phyloP scores from a whole-genome alignment of 2,113 vertebrate species.

The Thomomys bottae region DNA sequence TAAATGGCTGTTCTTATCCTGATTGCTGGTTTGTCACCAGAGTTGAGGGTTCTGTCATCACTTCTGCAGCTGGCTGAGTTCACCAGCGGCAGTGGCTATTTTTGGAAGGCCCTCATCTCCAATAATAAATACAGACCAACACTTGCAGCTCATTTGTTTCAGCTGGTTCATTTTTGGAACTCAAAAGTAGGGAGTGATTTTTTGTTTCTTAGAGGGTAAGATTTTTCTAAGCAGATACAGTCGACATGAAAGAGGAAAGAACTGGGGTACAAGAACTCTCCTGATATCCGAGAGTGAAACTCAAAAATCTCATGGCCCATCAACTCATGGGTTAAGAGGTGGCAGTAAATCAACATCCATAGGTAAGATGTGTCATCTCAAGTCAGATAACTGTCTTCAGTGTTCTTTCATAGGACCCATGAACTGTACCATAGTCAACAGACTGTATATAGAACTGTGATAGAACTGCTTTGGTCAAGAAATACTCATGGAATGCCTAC shows the following conservation, averaged over 20 bases:
- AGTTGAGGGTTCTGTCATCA: background rate
- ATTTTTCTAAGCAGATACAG: background rate
- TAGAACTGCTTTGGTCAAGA: background rate
- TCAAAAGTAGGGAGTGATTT: background rate
- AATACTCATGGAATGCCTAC: background rate
- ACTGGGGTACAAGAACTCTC: background rate
- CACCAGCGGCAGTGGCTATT: background rate
- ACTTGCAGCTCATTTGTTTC: background rate
- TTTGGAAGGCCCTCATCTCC: slow-evolving; percentile 10
- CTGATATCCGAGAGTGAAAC: background rate
- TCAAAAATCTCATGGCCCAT: background rate
- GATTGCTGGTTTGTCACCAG: background rate
- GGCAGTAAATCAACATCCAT: background rate
- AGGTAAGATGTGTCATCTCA: background rate
- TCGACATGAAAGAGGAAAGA: background rate
- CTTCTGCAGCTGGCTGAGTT: slow-evolving; percentile 20
- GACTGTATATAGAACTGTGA: background rate
- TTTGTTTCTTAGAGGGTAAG: background rate
- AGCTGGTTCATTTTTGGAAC: background rate
- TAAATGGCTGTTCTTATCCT: background rate
- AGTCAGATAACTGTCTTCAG: background rate
- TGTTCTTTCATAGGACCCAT: background rate
- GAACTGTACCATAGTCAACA: too few species aligned
- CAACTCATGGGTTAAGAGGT: background rate
- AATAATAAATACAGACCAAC: background rate